Conservation (phyloP, 2,797 vertebrate genomes). For the Bovichtus variegatus region DNA sequence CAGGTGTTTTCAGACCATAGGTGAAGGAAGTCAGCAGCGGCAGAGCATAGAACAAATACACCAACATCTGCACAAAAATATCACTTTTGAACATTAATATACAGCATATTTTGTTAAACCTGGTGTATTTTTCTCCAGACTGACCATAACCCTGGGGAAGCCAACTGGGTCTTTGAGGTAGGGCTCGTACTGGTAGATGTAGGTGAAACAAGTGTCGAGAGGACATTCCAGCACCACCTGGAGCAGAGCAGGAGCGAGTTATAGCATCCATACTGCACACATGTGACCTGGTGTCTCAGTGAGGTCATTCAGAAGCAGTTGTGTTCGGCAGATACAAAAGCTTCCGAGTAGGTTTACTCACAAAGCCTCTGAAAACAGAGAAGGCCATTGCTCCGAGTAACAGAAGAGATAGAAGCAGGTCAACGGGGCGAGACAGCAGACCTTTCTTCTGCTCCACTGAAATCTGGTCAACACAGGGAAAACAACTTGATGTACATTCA, state of each 20-base stretch:
- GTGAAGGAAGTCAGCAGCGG: slow-evolving; percentile 86
- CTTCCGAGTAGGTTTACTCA: slow-evolving; percentile 73
- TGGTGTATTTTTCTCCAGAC: slow-evolving; percentile 34
- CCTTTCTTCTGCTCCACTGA: slow-evolving; percentile 83
- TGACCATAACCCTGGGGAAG: slow-evolving; percentile 93
- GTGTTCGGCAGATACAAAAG: background rate
- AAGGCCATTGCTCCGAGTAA: slow-evolving; percentile 82
- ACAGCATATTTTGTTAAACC: background rate
- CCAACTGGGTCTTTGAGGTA: slow-evolving; percentile 94
- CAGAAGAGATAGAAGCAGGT: slow-evolving; percentile 84
- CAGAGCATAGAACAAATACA: slow-evolving; percentile 90
- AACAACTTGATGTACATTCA: background rate
- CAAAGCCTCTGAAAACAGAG: slow-evolving; percentile 92
- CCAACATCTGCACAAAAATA: slow-evolving; percentile 88
- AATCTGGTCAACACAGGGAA: slow-evolving; percentile 79
- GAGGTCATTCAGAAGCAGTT: background rate
- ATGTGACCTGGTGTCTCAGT: background rate
- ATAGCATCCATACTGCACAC: background rate
- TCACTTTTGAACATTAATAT: background rate
- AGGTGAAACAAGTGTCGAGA: slow-evolving; percentile 90
- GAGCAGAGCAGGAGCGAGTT: background rate
- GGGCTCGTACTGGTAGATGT: slow-evolving; percentile 94
- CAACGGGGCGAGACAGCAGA: slow-evolving; percentile 86
- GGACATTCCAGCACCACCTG: slow-evolving; percentile 94
- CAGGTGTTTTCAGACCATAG: slow-evolving; percentile 88